Evolutionary conservation across 2,797 vertebrate species (phyloP).

Genomic region (Myiothlypis chrysogaster): DNA sequence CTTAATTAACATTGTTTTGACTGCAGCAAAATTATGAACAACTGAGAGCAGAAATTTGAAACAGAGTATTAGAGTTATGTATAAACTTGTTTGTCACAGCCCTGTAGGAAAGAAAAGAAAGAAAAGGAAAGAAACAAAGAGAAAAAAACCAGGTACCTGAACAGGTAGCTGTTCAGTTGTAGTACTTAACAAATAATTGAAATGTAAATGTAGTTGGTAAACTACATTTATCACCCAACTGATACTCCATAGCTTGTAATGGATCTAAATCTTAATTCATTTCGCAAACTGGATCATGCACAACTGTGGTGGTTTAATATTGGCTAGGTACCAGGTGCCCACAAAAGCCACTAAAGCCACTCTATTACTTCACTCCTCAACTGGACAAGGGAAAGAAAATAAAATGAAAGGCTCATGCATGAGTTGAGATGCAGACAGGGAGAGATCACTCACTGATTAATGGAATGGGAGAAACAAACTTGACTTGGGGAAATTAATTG

Average conservation of each 20-base stretch:
- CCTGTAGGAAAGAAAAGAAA: neutral
- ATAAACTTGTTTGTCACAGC: conserved; percentile 4
- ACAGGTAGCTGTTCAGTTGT: neutral
- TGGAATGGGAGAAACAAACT: neutral
- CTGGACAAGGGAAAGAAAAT: neutral
- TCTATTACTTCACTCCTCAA: neutral
- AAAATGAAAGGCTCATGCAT: neutral
- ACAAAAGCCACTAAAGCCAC: neutral
- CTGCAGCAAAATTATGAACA: neutral
- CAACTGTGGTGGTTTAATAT: neutral
- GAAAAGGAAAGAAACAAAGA: neutral
- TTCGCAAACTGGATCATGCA: neutral
- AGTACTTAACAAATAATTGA: no score
- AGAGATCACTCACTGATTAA: neutral
- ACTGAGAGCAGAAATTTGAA: conserved; percentile 14
- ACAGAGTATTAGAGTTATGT: neutral
- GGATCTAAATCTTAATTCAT: neutral
- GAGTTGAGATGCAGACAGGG: neutral
- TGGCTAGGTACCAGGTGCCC: neutral
- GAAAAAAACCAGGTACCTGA: neutral
- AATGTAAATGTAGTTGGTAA: neutral
- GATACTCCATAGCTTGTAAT: neutral
- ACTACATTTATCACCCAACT: neutral
- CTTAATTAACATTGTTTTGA: conserved; percentile 43
- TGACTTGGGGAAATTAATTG: neutral